Base-by-base conservation (phyloP, 35 echinoderm and acorn worm species). In the Lytechinus variegatus region DNA sequence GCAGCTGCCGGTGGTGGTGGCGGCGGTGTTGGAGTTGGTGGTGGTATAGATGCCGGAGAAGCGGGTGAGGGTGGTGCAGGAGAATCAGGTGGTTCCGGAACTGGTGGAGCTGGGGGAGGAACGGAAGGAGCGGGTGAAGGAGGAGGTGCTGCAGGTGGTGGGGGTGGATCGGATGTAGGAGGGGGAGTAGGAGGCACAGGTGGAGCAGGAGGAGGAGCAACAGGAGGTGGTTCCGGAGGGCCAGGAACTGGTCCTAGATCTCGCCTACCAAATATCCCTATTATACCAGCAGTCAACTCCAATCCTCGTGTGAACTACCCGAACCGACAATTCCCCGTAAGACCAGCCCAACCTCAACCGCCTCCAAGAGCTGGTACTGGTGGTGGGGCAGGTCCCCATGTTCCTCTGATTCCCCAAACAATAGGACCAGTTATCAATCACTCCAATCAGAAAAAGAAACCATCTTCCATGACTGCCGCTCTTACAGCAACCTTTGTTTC, bases 391-490 rank as follows among this genome's bases (percentile, higher is more conserved):
- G 88, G 88, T 52, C 88, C 88, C 88, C 88, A 90, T 21, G 88
- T 90, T 54, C 88, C 88, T 54, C 52, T 90, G 5, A 90, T 90
- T 90, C 88, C 88, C n/a, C 7, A 10, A 90, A 90, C 88, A 52
- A 90, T 90, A 9, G 88, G 88, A 52, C 88, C 88, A 44, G 88
- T 90, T 54, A 54, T 90, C 28, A 90, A 90, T 16, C 88, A 90
- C 28, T 44, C 52, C 5, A 90, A 90, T 54, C 88, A 90, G 52
- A 90, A 54, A 33, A 21, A 90, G 88, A 90, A 90, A 90, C 29
- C 88, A 10, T 90, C 88, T 9, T 14, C 13, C 24, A 79, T 79
- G 66, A 54, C 88, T 44, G 88, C 88, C 16, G 88, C 52, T 11
- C 52, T 90, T 52, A 27, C 88, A 10, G 52, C 28, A 44, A 33